Conservation (phyloP, 2,888 invertebrate genomes). For the Archips xylosteana region DNA sequence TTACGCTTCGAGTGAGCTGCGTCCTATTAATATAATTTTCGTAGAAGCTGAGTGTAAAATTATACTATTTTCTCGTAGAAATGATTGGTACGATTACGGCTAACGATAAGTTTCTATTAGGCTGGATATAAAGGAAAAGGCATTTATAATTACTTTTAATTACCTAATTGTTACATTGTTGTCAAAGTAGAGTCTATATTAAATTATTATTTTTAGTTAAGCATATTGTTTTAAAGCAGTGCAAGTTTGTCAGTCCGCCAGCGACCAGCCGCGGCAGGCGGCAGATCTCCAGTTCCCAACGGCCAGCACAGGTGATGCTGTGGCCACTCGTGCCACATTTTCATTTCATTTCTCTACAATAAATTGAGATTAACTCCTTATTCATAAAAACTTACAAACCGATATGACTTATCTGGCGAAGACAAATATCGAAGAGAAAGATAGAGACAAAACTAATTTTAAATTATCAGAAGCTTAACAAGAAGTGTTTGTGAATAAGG, state of each 20-base stretch:
- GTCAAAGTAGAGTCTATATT: constrained; percentile 79
- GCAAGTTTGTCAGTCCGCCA: constrained; percentile 38
- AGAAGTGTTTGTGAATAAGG: too few species aligned
- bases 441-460: too few species aligned
- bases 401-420: too few species aligned
- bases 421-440: too few species aligned
- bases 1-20: constrained; percentile 64
- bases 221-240: constrained; percentile 56
- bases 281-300: not conserved
- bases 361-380: not conserved
- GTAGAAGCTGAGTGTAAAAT: constrained; percentile 48
- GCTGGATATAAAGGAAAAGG: constrained; percentile 68
- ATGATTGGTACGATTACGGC: constrained; percentile 43
- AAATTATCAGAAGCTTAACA: too few species aligned
- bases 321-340: not conserved
- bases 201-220: constrained; percentile 78
- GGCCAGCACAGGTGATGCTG: not conserved
- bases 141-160: constrained; percentile 80
- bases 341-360: constrained; percentile 19
- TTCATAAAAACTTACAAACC: too few species aligned
- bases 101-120: constrained; percentile 68
- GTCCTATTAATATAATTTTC: constrained; percentile 63
- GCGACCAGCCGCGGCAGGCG: constrained; percentile 2
- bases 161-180: constrained; percentile 76
- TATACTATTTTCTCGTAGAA: constrained; percentile 37